Percentiles rank a stretch among this genome's conserved stretches.
Evolutionary conservation across 2,888 invertebrate species (phyloP).

Genomic region (Eueremaeus valkanovi): DNA sequence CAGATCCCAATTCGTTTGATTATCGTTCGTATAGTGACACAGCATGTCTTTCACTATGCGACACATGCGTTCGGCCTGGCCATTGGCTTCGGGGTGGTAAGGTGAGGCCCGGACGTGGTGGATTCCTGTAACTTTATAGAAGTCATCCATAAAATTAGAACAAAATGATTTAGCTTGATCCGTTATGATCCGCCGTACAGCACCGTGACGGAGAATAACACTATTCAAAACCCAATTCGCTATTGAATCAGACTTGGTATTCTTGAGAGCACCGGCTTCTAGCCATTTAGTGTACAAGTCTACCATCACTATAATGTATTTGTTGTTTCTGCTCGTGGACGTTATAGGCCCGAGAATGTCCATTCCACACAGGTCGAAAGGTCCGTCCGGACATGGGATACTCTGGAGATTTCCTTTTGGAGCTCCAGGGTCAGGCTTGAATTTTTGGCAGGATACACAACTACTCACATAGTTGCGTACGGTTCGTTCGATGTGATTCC

Average conservation of each 20-base stretch:
- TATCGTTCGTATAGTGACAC: constrained; percentile 39
- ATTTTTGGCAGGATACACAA: background rate
- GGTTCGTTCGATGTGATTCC: background rate
- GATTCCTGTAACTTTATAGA: background rate
- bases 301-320: background rate
- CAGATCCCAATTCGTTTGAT: constrained; percentile 44
- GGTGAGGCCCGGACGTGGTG: constrained; percentile 43
- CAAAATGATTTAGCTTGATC: background rate
- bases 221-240: background rate
- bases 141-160: background rate
- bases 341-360: background rate
- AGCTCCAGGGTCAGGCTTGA: background rate
- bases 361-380: background rate
- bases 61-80: constrained; percentile 46
- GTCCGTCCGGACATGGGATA: background rate
- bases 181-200: background rate
- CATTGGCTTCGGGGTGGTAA: constrained; percentile 45
- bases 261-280: background rate
- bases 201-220: background rate
- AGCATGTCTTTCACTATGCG: constrained; percentile 44
- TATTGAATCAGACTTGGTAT: background rate
- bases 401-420: background rate
- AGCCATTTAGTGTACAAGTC: background rate
- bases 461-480: background rate
- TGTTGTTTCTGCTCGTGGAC: background rate